phyloP scores from a whole-genome alignment of 2,888 invertebrate species.

The Brachynemurus nebulosus region DNA sequence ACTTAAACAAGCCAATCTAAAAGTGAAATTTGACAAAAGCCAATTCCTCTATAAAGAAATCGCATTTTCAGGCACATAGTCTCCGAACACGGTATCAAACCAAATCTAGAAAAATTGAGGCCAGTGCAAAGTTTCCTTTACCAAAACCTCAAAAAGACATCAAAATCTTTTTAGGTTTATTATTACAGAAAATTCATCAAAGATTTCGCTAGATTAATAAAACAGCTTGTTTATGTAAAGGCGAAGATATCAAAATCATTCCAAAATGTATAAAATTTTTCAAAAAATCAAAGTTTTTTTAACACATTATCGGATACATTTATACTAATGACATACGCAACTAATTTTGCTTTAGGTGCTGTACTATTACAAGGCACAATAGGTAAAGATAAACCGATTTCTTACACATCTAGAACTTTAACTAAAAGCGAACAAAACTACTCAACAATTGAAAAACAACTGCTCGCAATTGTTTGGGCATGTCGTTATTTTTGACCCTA shows the following conservation, averaged over 20 bases:
- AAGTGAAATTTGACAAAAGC: slow-evolving; percentile 16
- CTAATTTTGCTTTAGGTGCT: slow-evolving; percentile 15
- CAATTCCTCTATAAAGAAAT: slow-evolving; percentile 16
- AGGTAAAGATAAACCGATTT: too few relatives aligned
- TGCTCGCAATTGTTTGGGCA: too few relatives aligned
- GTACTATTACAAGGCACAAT: too few relatives aligned
- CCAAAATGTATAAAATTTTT: slow-evolving; percentile 10
- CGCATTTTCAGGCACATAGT: slow-evolving; percentile 21
- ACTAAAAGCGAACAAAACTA: too few relatives aligned
- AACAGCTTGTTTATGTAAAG: slow-evolving; percentile 14
- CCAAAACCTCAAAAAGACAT: slow-evolving; percentile 16
- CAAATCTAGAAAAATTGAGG: slow-evolving; percentile 19
- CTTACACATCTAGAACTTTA: too few relatives aligned
- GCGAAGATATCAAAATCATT: slow-evolving; percentile 9
- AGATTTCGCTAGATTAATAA: slow-evolving; percentile 14
- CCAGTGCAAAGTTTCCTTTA: slow-evolving; percentile 16
- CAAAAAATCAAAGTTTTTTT: slow-evolving; percentile 18
- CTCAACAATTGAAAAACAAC: too few relatives aligned
- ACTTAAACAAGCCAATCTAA: slow-evolving; percentile 12
- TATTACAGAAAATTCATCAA: slow-evolving; percentile 20
- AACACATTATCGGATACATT: slow-evolving; percentile 19
- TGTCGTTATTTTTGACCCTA: too few relatives aligned
- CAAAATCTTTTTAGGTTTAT: slow-evolving; percentile 13
- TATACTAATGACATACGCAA: slow-evolving; percentile 22
- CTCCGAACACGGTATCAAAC: slow-evolving; percentile 18